Conservation (phyloP, 2,113 vertebrate genomes). For the Tyto alba region DNA sequence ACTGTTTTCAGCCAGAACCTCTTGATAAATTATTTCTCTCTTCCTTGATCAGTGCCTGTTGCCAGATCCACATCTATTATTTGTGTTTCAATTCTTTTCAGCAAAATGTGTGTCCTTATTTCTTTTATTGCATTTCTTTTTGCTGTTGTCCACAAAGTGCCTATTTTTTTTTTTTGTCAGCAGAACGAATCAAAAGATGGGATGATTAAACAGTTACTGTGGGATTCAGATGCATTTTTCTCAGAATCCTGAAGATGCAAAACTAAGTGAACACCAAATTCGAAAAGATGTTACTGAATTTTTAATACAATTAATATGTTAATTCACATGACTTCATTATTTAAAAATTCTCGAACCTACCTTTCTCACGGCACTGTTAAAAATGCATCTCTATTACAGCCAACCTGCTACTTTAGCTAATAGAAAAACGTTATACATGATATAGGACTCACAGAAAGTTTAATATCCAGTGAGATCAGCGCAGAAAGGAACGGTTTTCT, state of each 20-base stretch:
- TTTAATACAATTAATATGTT: neutral
- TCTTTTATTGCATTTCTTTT: neutral
- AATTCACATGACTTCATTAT: neutral
- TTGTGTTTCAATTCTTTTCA: neutral
- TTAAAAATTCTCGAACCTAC: neutral
- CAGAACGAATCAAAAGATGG: neutral
- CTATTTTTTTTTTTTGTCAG: neutral
- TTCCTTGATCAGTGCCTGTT: neutral
- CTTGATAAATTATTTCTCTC: neutral
- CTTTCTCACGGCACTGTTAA: neutral
- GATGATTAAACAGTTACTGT: neutral
- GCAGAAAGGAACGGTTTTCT: neutral
- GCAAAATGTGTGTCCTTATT: neutral
- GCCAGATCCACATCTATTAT: neutral
- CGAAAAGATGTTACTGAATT: neutral
- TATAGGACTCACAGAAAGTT: neutral
- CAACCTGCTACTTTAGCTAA: neutral
- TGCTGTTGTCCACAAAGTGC: neutral
- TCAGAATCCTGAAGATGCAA: neutral
- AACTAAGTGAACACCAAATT: neutral
- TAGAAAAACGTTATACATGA: neutral
- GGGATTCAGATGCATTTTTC: neutral
- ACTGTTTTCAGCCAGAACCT: neutral
- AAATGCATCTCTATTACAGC: neutral
- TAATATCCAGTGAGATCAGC: constrained; percentile 13